phyloP scores from a whole-genome alignment of 1,140 invertebrate genomes.

The Orchestia grillus region DNA sequence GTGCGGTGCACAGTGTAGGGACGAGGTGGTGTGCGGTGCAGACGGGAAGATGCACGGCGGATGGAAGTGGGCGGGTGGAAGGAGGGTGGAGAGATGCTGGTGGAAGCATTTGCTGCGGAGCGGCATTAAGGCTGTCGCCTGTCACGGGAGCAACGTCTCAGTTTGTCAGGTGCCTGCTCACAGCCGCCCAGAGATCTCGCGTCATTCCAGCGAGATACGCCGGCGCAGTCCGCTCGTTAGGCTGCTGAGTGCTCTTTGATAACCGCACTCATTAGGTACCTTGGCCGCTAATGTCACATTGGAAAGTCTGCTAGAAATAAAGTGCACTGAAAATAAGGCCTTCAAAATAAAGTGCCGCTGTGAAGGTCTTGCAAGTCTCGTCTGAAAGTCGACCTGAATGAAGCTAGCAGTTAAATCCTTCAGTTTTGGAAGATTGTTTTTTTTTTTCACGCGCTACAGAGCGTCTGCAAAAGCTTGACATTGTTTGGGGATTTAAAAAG shows the following conservation, averaged over 20 bases:
- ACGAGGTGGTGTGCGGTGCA: neutral
- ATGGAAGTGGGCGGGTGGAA: neutral
- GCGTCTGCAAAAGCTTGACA: neutral
- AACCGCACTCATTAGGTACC: neutral
- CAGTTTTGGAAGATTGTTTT: neutral
- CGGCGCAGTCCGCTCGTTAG: conserved; percentile 13
- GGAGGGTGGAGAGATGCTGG: neutral
- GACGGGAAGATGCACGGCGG: no score
- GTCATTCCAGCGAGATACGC: conserved; percentile 7
- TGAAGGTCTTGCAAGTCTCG: neutral
- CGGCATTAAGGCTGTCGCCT: neutral
- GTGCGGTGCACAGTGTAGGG: neutral
- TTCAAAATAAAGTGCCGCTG: neutral
- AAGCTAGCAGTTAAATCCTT: neutral
- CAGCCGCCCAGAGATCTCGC: neutral
- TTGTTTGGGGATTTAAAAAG: neutral
- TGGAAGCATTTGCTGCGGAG: neutral
- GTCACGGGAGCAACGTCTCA: conserved; percentile 23
- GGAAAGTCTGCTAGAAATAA: neutral
- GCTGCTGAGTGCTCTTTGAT: conserved; percentile 50
- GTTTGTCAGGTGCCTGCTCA: neutral
- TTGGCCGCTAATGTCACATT: neutral
- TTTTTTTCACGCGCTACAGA: neutral
- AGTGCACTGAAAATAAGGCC: neutral
- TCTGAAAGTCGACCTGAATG: no score